phyloP scores from a whole-genome alignment of 1,140 invertebrate species.

The Neuroterus valhalla region DNA sequence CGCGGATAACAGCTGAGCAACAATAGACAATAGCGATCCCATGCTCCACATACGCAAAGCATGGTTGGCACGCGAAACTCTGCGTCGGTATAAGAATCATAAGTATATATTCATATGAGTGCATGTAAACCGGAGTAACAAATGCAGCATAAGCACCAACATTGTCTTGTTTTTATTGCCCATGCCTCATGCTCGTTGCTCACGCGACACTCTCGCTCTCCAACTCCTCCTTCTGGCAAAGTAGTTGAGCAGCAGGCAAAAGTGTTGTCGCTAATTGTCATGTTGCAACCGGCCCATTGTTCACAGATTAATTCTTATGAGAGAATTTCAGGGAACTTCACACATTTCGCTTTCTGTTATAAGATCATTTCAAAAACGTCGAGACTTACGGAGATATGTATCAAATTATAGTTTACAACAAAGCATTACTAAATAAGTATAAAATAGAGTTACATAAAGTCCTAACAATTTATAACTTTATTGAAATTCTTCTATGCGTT shows the following conservation, averaged over 20 bases:
- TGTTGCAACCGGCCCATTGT: slow-evolving; percentile 64
- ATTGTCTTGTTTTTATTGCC: neutral
- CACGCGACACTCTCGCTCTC: slow-evolving; percentile 52
- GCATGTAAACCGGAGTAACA: slow-evolving; percentile 19
- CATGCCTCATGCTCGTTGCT: slow-evolving; percentile 32
- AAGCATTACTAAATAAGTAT: no score
- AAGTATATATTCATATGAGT: slow-evolving; percentile 2
- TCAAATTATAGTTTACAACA: no score
- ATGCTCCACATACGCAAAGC: slow-evolving; percentile 70
- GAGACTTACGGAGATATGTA: no score
- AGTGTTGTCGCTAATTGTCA: slow-evolving; percentile 68
- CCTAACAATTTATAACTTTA: slow-evolving; percentile 8
- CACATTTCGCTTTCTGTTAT: slow-evolving; percentile 2
- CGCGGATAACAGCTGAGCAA: slow-evolving; percentile 58
- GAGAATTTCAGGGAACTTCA: slow-evolving; percentile 48
- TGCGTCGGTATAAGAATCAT: slow-evolving; percentile 34
- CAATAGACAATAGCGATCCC: slow-evolving; percentile 69
- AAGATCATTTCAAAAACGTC: no score
- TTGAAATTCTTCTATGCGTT: slow-evolving; percentile 25
- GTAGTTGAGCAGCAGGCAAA: slow-evolving; percentile 50
- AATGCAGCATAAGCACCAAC: no score
- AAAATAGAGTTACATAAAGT: slow-evolving; percentile 17
- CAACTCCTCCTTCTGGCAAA: slow-evolving; percentile 4
- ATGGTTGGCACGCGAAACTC: slow-evolving; percentile 55
- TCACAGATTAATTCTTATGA: slow-evolving; percentile 65